Percentiles rank a stretch among this genome's conserved stretches.
These are phyloP conservation scores for Argyrosomus japonicus DNA, from an alignment of 2,113 vertebrate species.

Conservation along the genomic window DNA sequence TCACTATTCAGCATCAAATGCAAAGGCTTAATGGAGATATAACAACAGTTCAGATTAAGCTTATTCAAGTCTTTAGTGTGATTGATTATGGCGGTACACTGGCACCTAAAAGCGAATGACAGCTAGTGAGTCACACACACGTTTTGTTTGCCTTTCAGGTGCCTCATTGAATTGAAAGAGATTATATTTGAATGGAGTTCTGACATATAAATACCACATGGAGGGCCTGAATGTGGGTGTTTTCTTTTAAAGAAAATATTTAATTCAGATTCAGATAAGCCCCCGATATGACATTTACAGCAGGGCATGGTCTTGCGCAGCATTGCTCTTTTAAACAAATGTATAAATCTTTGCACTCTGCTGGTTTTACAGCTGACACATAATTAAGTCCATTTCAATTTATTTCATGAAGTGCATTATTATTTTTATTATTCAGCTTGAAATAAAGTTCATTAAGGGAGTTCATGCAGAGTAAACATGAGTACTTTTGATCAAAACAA, in stretches of 20 bases:
- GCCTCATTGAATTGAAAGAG: constrained; percentile 14
- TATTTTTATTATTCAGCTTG: constrained; percentile 9
- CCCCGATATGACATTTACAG: constrained; percentile 36
- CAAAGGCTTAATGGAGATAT: constrained; percentile 42
- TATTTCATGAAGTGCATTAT: constrained; percentile 17
- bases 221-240: constrained; percentile 18
- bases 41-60: constrained; percentile 43
- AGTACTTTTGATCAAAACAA: constrained; percentile 39
- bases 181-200: constrained; percentile 18
- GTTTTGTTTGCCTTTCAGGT: constrained; percentile 17
- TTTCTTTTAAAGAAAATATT: constrained; percentile 34
- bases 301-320: constrained; percentile 7
- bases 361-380: constrained; percentile 49
- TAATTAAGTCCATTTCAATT: constrained; percentile 60
- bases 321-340: constrained; percentile 37
- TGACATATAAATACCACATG: constrained; percentile 34
- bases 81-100: constrained; percentile 22
- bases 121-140: not conserved
- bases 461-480: constrained; percentile 47
- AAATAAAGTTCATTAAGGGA: constrained; percentile 47
- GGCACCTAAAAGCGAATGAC: constrained; percentile 28
- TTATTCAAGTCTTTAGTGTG: constrained; percentile 35
- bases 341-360: constrained; percentile 42
- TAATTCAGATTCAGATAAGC: not conserved
- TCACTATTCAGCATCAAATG: not conserved